Evolutionary conservation across 1,140 invertebrate species (phyloP).

Genomic region (Samia ricini): DNA sequence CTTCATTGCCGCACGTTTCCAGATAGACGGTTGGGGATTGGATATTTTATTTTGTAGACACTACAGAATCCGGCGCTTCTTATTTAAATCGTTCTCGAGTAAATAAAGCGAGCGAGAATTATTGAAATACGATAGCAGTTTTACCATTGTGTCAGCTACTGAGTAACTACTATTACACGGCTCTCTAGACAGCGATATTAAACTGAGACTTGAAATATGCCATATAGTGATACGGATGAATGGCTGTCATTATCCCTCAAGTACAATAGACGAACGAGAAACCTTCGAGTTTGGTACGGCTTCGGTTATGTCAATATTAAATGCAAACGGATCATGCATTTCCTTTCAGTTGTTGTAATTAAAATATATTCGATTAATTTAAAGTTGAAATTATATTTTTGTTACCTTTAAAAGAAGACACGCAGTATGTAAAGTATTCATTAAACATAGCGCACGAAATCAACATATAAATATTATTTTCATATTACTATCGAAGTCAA

Average conservation of each 20-base stretch:
- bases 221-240: constrained; percentile 16
- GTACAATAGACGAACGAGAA: constrained; percentile 7
- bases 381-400: no score
- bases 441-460: no score
- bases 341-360: no score
- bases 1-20: constrained; percentile 38
- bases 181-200: constrained; percentile 23
- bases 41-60: constrained; percentile 30
- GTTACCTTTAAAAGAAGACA: no score
- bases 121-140: constrained; percentile 17
- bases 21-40: constrained; percentile 27
- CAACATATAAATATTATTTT: no score
- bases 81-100: constrained; percentile 21
- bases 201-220: constrained; percentile 25
- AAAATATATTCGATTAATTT: no score
- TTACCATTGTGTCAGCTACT: constrained; percentile 14
- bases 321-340: no score
- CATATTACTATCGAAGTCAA: no score
- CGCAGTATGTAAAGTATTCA: no score
- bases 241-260: constrained; percentile 13
- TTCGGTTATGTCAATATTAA: no score
- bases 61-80: constrained; percentile 18
- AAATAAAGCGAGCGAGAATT: constrained; percentile 16
- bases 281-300: neutral
- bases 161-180: constrained; percentile 4